Evolutionary conservation across 2,113 vertebrate genomes (phyloP).

Genomic region (Zingel zingel): DNA sequence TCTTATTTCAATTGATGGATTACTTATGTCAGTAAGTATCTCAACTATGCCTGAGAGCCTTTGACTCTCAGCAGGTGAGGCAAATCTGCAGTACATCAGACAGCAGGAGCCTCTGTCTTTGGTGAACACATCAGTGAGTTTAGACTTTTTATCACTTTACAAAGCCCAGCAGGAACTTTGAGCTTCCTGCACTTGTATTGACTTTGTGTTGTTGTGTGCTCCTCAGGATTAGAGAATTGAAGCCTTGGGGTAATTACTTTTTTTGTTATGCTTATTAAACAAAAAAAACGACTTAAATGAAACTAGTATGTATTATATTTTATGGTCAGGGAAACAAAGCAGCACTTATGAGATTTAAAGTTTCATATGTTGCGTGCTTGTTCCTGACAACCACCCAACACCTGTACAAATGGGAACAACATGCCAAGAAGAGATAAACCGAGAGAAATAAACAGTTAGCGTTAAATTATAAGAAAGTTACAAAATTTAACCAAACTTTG

Average conservation of each 20-base stretch:
- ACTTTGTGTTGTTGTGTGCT: background rate
- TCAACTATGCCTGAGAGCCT: background rate
- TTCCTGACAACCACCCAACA: conserved; percentile 13
- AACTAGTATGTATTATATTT: conserved; percentile 1
- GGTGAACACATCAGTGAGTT: background rate
- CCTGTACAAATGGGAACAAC: conserved; percentile 6
- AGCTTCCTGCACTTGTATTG: conserved; percentile 23
- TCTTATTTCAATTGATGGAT: background rate
- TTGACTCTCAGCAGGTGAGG: background rate
- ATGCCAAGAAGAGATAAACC: conserved; percentile 3
- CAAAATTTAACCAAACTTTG: background rate
- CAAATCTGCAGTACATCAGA: conserved; percentile 3
- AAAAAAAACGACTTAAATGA: conserved; percentile 2
- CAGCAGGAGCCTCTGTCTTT: background rate
- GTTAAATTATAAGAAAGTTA: background rate
- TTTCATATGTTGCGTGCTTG: conserved; percentile 1
- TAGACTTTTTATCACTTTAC: background rate
- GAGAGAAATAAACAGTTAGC: background rate
- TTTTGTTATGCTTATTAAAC: conserved; percentile 20
- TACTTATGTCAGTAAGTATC: background rate
- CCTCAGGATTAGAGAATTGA: conserved; percentile 2
- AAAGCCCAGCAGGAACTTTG: background rate
- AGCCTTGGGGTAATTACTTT: background rate
- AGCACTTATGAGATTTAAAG: conserved; percentile 25
- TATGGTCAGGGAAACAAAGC: conserved; percentile 27